phyloP scores from a whole-genome alignment of 2,888 invertebrate genomes.

The Xylocampa areola region DNA sequence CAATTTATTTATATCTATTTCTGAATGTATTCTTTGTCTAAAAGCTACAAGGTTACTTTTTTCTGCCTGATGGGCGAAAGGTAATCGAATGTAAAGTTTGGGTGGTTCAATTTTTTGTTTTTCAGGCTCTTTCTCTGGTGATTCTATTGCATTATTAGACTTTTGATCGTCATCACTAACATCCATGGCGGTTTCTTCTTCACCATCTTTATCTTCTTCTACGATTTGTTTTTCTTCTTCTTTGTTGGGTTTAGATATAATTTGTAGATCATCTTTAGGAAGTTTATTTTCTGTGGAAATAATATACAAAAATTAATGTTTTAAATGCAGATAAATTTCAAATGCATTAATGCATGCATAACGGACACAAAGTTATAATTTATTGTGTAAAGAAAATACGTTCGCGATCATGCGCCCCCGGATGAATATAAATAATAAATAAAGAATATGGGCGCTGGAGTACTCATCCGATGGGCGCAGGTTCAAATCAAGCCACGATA shows the following conservation, averaged over 20 bases:
- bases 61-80: slow-evolving; percentile 78
- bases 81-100: slow-evolving; percentile 68
- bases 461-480: too few species aligned
- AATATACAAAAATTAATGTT: not conserved
- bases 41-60: slow-evolving; percentile 81
- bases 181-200: slow-evolving; percentile 63
- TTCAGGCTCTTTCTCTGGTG: slow-evolving; percentile 63
- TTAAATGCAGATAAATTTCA: too few species aligned
- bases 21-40: slow-evolving; percentile 74
- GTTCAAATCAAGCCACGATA: too few species aligned
- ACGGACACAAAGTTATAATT: too few species aligned
- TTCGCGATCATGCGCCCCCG: too few species aligned
- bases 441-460: too few species aligned
- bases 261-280: slow-evolving; percentile 51
- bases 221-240: slow-evolving; percentile 47
- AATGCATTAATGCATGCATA: too few species aligned
- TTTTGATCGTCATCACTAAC: slow-evolving; percentile 63
- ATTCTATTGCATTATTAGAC: slow-evolving; percentile 63
- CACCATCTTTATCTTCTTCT: slow-evolving; percentile 49
- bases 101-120: slow-evolving; percentile 34
- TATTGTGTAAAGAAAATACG: too few species aligned
- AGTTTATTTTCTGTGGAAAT: slow-evolving; percentile 65
- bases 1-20: slow-evolving; percentile 80
- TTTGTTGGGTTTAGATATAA: slow-evolving; percentile 42
- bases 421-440: too few species aligned